Conservation (phyloP, 23 tunicate genomes). For the Ciona savignyi region DNA sequence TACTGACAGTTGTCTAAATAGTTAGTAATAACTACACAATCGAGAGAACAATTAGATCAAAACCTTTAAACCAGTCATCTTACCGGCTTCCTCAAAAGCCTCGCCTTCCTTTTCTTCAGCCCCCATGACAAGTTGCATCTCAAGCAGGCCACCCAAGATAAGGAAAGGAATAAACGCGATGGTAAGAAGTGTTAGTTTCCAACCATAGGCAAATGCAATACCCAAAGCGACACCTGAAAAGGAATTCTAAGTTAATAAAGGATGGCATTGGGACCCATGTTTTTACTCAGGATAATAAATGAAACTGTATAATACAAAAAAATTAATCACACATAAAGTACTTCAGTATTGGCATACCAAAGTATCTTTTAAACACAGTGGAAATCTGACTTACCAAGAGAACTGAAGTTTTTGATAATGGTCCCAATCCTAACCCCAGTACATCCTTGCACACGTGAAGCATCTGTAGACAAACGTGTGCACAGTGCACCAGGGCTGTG, state of each 20-base stretch:
- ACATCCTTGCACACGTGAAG: constrained; percentile 80
- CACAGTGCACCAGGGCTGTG: constrained; percentile 85
- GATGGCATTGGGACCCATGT: too few relatives aligned
- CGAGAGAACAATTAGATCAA: too few relatives aligned
- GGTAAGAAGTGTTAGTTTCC: constrained; percentile 81
- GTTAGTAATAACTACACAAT: too few relatives aligned
- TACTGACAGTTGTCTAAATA: too few relatives aligned
- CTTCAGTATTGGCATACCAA: too few relatives aligned
- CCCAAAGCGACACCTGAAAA: constrained; percentile 94
- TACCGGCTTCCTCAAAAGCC: constrained; percentile 76
- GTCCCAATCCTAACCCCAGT: constrained; percentile 70
- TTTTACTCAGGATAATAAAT: too few relatives aligned
- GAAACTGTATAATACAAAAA: too few relatives aligned
- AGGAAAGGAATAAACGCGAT: constrained; percentile 80
- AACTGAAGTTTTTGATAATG: constrained; percentile 58
- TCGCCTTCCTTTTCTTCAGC: constrained; percentile 48
- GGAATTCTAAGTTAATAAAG: too few relatives aligned
- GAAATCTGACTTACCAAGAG: constrained; percentile 65
- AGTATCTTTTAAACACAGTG: too few relatives aligned
- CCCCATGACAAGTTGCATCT: constrained; percentile 62
- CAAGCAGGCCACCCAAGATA: constrained; percentile 69
- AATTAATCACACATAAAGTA: too few relatives aligned
- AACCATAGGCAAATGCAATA: constrained; percentile 72
- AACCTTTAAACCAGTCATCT: too few relatives aligned
- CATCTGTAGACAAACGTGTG: constrained; percentile 79